Conservation (phyloP, 2,797 vertebrate species). For the Lophius americanus region DNA sequence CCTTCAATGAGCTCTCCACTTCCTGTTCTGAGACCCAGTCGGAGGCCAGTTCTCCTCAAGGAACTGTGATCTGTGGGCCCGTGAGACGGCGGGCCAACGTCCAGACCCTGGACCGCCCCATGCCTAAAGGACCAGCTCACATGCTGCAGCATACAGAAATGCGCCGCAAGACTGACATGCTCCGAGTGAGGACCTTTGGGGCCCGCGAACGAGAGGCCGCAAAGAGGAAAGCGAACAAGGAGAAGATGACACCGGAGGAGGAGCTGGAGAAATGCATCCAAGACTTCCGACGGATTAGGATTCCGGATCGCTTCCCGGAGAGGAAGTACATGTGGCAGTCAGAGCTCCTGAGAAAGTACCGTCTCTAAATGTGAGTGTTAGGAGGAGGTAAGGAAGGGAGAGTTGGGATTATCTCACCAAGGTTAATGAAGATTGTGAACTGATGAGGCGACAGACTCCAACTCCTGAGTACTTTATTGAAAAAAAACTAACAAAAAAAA, state of each 20-base stretch:
- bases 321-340: conserved; percentile 97
- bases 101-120: conserved; percentile 93
- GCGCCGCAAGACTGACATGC: conserved; percentile 93
- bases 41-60: conserved; percentile 95
- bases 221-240: conserved; percentile 93
- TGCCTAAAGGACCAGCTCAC: conserved; percentile 89
- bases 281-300: conserved; percentile 97
- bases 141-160: conserved; percentile 90
- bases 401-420: conserved; percentile 28
- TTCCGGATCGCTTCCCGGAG: conserved; percentile 94
- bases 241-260: conserved; percentile 96
- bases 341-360: conserved; percentile 94
- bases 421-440: conserved; percentile 45
- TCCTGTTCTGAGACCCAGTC: conserved; percentile 99
- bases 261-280: conserved; percentile 98
- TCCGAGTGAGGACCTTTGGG: conserved; percentile 91
- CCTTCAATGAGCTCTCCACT: conserved; percentile 96
- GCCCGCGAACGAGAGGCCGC: conserved; percentile 88
- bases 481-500: conserved; percentile 31
- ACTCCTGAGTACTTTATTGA: conserved; percentile 60
- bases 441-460: conserved; percentile 59
- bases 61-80: conserved; percentile 93
- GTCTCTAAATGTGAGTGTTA: conserved; percentile 80
- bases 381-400: conserved; percentile 8
- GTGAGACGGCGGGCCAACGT: conserved; percentile 89